Base-by-base conservation (phyloP, 2,888 invertebrate species). In the Acrobasis consociella region DNA sequence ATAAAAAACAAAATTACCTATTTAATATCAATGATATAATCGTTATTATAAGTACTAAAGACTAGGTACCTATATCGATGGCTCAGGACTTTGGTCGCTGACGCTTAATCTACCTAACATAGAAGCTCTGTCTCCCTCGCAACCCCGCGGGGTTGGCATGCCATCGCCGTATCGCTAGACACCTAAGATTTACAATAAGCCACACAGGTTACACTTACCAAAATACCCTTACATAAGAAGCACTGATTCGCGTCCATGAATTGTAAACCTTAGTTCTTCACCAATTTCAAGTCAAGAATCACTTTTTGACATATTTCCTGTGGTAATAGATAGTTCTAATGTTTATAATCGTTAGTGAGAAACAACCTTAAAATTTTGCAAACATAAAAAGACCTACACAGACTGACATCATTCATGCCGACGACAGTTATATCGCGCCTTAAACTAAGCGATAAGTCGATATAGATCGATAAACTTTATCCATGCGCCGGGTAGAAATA, bases 231-330 rank as follows among this genome's bases (percentile, higher is more conserved):
- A 46, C n/a, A 3, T 42, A 38, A 17, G 31, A 56, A 42, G 42
- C 56, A 56, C 56, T 42, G 55, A 39, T 13, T 37, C 46, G 31
- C 49, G 46, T 42, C 51, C 50, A 52, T 59, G 16, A 2, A 62
- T 56, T 63, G 63, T 60, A 63, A 63, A 63, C 53, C 49, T 63
- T 63, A 59, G 59, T 59, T 38, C 50, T 59, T 49, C 39, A 17
- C 38, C 50, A 59, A 39, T 52, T 17, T 50, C 60, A 52, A 60
- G n/a, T 9, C 39, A 42, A 15, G 42, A 60, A 60, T 39, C 15
- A 37, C 11, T 39, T 51, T 39, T 60, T 51, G 51, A 60, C 60
- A 60, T 8, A 31, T 39, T 60, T 16, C n/a, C 46, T 46, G n/a
- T 7, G 13, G 46, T 13, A 11, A 42, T 11, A 46, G 46, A 31